Percentiles rank a stretch among this genome's conserved stretches.
phyloP scores from a whole-genome alignment of 2,113 vertebrate species.

The Crocuta crocuta region DNA sequence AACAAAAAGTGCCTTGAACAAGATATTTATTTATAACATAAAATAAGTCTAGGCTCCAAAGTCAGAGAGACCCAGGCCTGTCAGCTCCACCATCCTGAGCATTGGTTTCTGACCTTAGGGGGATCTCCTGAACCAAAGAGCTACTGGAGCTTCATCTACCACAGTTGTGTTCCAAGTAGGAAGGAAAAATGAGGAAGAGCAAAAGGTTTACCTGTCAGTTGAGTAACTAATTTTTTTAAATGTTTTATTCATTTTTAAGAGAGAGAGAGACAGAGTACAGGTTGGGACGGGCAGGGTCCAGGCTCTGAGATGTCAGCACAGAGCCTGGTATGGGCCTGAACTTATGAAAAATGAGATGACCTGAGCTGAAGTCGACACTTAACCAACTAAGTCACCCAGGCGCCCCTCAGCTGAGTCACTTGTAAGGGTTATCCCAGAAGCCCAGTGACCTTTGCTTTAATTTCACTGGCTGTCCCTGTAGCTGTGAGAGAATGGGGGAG shows the following conservation, averaged over 20 bases:
- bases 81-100: background rate
- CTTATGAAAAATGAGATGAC: too few relatives aligned
- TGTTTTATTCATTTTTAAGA: too few relatives aligned
- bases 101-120: background rate
- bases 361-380: too few relatives aligned
- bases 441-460: background rate
- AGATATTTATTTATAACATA: background rate
- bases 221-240: background rate
- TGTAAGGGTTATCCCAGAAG: background rate
- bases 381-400: too few relatives aligned
- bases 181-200: background rate
- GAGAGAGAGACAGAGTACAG: too few relatives aligned
- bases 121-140: background rate
- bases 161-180: background rate
- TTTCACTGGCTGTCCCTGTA: background rate
- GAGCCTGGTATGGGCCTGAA: too few relatives aligned
- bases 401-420: background rate
- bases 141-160: background rate
- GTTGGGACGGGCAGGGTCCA: too few relatives aligned
- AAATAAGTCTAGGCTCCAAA: background rate
- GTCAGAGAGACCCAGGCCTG: background rate
- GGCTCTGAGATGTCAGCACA: too few relatives aligned
- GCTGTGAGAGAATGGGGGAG: background rate
- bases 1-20: background rate
- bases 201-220: background rate